These are phyloP conservation scores for Hemicordylus capensis DNA, from an alignment of 2,113 vertebrate genomes.

Conservation along the genomic window DNA sequence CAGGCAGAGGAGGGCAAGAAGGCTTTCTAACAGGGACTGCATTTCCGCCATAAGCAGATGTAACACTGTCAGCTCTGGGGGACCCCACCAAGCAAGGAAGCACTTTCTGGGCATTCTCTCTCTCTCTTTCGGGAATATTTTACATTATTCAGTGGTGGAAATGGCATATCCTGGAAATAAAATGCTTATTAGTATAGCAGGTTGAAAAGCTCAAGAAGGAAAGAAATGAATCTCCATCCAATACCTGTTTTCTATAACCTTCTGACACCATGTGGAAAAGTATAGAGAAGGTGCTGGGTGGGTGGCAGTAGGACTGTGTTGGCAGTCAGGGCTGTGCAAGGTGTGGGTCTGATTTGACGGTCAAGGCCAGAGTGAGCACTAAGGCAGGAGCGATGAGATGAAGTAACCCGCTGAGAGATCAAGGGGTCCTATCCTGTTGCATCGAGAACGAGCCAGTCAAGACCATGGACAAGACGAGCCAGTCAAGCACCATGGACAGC, in stretches of 20 bases:
- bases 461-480: no score
- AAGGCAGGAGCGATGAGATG: no score
- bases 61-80: not conserved
- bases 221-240: not conserved
- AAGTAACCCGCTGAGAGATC: no score
- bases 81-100: not conserved
- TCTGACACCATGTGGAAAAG: not conserved
- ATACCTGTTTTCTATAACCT: not conserved
- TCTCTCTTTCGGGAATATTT: not conserved
- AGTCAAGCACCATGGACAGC: no score
- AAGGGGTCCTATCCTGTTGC: no score
- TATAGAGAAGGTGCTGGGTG: not conserved
- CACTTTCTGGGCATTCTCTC: not conserved
- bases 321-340: no score
- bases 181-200: not conserved
- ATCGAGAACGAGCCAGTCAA: no score
- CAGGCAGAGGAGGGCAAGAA: not conserved
- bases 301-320: not conserved
- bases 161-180: not conserved
- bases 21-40: not conserved
- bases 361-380: no score
- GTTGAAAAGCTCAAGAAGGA: not conserved
- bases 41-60: no score
- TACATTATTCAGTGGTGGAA: not conserved
- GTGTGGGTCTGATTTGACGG: no score